Base-by-base conservation (phyloP, 2,888 invertebrate species). In the Fragum whitleyi region DNA sequence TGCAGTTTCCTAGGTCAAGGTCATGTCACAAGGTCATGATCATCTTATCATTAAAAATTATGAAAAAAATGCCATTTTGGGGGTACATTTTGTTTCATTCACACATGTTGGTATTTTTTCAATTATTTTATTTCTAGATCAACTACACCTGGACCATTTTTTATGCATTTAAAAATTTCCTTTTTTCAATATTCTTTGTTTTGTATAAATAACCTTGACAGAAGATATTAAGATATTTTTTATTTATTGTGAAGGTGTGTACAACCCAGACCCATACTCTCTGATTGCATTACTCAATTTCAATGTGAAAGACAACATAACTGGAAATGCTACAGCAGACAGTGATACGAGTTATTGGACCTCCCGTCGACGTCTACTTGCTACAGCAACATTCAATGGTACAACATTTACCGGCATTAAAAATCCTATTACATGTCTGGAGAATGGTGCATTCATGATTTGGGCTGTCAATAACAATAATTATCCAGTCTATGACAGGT, bases 401-500 rank as follows among this genome's bases (percentile, higher is more conserved):
- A 90, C 92, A 3, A 76, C 83, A 51, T 92, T 91, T 83, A 79
- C 85, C 16, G 93, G 93, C 7, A 90, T 93, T 28, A 72, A 77
- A 39, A 92, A 92, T 74, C 93, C 93, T 0, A 90, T 92, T 2
- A 83, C 87, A 0, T 93, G 93, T 80, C 85, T 93, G 72, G 81
- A 87, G 68, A 88, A 90, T 81, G 92, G 91, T n/a, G 89, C 91
- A 59, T 83, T 89, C 47, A 91, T 93, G 90, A 75, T 92, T 74
- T 93, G 91, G 85, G 87, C 84, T 23, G 92, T 93, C 23, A 86
- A 83, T 71, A 91, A 89, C 36, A 87, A 85, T 16, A 79, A 90
- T 78, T 93, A 93, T 68, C 93, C 93, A 6, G 85, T 93, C 16
- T 93, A 93, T 82, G 93, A 93, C 87, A 89, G 86, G 93, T 93